Evolutionary conservation across 2,888 invertebrate species (phyloP).

Genomic region (Argyra leucocephala): DNA sequence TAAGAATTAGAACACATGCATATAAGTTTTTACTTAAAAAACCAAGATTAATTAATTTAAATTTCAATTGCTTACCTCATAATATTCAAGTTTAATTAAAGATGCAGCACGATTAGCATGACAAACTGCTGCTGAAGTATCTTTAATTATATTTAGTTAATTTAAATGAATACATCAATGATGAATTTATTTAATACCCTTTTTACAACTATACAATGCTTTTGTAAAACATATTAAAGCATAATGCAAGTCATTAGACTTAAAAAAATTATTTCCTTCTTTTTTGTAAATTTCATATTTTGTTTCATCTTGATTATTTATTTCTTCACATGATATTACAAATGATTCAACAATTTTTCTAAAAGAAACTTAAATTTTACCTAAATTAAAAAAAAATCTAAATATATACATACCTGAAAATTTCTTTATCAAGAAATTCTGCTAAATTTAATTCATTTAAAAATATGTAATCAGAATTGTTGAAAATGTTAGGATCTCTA

Average conservation of each 20-base stretch:
- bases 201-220: slow-evolving; percentile 15
- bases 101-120: slow-evolving; percentile 25
- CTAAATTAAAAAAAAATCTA: background rate
- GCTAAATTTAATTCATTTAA: background rate
- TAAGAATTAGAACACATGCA: slow-evolving; percentile 9
- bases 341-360: background rate
- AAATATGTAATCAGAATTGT: background rate
- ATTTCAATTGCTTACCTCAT: slow-evolving; percentile 11
- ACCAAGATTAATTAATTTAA: background rate
- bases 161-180: no score
- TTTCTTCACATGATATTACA: background rate
- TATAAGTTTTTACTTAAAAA: background rate
- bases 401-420: background rate
- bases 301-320: background rate
- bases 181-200: background rate
- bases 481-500: background rate
- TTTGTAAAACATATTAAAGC: slow-evolving; percentile 19
- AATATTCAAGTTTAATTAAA: slow-evolving; percentile 20
- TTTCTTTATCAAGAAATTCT: background rate
- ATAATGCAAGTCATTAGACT: background rate
- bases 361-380: background rate
- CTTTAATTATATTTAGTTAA: slow-evolving; percentile 9
- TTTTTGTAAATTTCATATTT: background rate
- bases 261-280: slow-evolving; percentile 11
- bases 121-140: slow-evolving; percentile 16